Conservation (phyloP, 2,888 invertebrate species). For the Timema cristinae region DNA sequence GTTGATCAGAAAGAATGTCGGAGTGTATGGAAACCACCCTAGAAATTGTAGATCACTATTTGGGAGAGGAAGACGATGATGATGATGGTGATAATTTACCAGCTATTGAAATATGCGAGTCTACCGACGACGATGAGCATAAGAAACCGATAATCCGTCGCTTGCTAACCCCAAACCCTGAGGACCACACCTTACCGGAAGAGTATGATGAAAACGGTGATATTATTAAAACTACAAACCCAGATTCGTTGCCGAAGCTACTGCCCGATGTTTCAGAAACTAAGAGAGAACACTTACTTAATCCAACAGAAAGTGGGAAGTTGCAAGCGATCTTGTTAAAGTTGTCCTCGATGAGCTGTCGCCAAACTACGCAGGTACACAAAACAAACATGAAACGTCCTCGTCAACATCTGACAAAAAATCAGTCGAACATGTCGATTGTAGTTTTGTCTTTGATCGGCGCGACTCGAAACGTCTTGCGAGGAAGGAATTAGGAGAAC, state of each 20-base stretch:
- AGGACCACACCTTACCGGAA: slow-evolving; percentile 20
- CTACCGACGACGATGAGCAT: not conserved
- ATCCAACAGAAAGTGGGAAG: no score
- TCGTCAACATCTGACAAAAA: no score
- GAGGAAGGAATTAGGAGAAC: slow-evolving; percentile 32
- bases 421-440: not conserved
- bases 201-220: slow-evolving; percentile 6
- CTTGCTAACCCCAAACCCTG: slow-evolving; percentile 24
- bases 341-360: no score
- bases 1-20: not conserved
- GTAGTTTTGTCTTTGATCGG: slow-evolving; percentile 28
- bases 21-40: not conserved
- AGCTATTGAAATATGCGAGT: no score
- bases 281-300: no score
- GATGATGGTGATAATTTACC: not conserved
- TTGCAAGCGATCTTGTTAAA: no score
- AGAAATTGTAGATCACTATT: not conserved
- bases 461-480: slow-evolving; percentile 29
- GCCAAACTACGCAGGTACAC: no score
- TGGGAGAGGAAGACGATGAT: slow-evolving; percentile 1
- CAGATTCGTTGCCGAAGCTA: slow-evolving; percentile 10
- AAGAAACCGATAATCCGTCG: not conserved
- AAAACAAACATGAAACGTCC: no score
- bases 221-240: not conserved
- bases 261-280: not conserved